Base-by-base conservation (phyloP, 2,113 vertebrate genomes). In the Ascaphus truei region DNA sequence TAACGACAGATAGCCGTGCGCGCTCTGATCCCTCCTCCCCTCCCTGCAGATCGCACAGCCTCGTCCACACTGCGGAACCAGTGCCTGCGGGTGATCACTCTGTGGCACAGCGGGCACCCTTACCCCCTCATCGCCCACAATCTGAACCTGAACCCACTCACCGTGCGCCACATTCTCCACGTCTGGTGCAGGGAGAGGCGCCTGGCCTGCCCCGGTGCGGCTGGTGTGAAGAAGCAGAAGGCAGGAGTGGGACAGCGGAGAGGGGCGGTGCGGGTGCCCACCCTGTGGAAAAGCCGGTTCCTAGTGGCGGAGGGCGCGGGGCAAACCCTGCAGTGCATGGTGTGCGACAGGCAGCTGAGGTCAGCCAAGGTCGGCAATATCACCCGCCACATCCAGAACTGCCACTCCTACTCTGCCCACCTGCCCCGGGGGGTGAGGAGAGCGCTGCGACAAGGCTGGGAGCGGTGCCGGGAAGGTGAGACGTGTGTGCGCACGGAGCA, bases 261-360 rank as follows among this genome's bases (percentile, higher is more conserved):
- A n/a, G n/a, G n/a, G n/a, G n/a, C n/a, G n/a, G n/a, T n/a, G n/a
- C n/a, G n/a, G n/a, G n/a, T n/a, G n/a, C n/a, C n/a, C n/a, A n/a
- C n/a, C n/a, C n/a, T n/a, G n/a, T n/a, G n/a, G 51, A 34, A 13
- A 6, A 4, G 57, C 65, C 30, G 39, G 59, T 34, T 62, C 71
- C 1, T 2, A 25, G 5, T 65, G 71, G 71, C 61, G 71, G 0
- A 43, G 52, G 1, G 60, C 57, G 51, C n/a, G n/a, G n/a, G n/a
- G n/a, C n/a, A n/a, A n/a, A n/a, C n/a, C n/a, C n/a, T 92, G 79
- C 87, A 92, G 76, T 92, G 91, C 77, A 91, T 92, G 87, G 89
- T 91, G 36, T 92, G 91, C 15, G 91, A 89, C 23, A 84, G 88
- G 65, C 83, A 86, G 51, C 85, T 89, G 76, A 85, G 88, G 68